Evolutionary conservation across 2,888 invertebrate genomes (phyloP).

Genomic region (Agrotis segetum): DNA sequence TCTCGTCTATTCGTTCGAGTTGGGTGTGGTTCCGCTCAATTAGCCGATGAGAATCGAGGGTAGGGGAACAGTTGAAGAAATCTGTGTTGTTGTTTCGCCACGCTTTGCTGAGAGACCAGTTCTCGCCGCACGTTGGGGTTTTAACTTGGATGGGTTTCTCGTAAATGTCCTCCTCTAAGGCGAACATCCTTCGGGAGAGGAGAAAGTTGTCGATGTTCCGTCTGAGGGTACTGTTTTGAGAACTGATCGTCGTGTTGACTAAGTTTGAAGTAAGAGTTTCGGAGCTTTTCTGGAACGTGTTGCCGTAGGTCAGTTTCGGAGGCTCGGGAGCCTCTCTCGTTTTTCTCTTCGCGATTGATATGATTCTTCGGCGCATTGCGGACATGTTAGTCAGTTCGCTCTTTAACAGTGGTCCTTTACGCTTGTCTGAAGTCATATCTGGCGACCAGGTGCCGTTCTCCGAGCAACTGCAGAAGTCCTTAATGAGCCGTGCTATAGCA

Average conservation of each 20-base stretch:
- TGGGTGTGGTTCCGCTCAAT: slow-evolving; percentile 74
- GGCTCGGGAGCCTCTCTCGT: slow-evolving; percentile 79
- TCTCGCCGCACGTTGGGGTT: slow-evolving; percentile 85
- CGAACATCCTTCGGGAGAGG: slow-evolving; percentile 82
- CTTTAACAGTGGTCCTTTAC: slow-evolving; percentile 84
- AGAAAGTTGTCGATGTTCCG: slow-evolving; percentile 86
- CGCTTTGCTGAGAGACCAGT: slow-evolving; percentile 89
- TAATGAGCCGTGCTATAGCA: slow-evolving; percentile 86
- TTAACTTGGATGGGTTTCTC: slow-evolving; percentile 85
- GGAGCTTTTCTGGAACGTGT: slow-evolving; percentile 73
- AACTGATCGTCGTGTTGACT: slow-evolving; percentile 84
- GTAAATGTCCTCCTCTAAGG: slow-evolving; percentile 86
- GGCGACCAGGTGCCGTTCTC: slow-evolving; percentile 90
- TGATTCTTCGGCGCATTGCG: slow-evolving; percentile 84
- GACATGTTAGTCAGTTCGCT: slow-evolving; percentile 89
- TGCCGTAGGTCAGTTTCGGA: slow-evolving; percentile 75
- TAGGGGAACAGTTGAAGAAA: slow-evolving; percentile 80
- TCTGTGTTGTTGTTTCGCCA: slow-evolving; percentile 85
- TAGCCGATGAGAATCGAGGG: slow-evolving; percentile 73
- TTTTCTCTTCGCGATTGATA: slow-evolving; percentile 84
- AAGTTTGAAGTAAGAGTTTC: slow-evolving; percentile 83
- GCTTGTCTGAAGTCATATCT: slow-evolving; percentile 84
- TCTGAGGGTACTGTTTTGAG: slow-evolving; percentile 83
- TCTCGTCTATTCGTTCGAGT: slow-evolving; percentile 85
- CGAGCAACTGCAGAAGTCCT: slow-evolving; percentile 88